A percentile compares a stretch with the other conserved stretches of the same genome.
These are phyloP conservation scores for Sphyrna mokarran DNA, from an alignment of 2,113 vertebrate species.

Conservation along the genomic window DNA sequence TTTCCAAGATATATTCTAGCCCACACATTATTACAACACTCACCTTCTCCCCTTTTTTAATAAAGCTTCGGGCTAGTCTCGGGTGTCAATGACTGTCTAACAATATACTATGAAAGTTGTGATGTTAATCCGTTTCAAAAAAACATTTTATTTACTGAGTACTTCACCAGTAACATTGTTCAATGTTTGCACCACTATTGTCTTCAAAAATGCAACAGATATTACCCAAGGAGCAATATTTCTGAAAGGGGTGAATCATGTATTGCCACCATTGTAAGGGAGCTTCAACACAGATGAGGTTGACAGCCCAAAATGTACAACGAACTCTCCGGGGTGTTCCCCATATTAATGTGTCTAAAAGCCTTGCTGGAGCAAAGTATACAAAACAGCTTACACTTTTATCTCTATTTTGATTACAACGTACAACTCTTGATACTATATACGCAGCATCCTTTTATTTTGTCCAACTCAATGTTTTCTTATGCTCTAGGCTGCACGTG, in stretches of 20 bases:
- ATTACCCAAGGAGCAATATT: not conserved
- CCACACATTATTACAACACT: slow-evolving; percentile 50
- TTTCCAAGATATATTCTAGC: slow-evolving; percentile 45
- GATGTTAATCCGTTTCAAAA: not conserved
- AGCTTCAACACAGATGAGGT: not conserved
- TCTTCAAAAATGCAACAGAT: not conserved
- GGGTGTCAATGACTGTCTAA: not conserved
- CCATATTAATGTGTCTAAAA: not conserved
- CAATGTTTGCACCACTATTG: not conserved
- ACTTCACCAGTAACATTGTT: not conserved
- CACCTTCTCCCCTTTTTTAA: slow-evolving; percentile 44
- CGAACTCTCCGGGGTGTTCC: too few relatives aligned
- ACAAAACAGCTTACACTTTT: not conserved
- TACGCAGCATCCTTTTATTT: too few relatives aligned
- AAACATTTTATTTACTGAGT: not conserved
- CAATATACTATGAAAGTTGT: not conserved
- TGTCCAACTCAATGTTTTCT: not conserved
- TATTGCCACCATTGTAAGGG: not conserved
- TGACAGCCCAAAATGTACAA: not conserved
- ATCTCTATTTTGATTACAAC: not conserved
- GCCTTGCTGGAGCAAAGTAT: not conserved
- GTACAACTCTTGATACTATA: not conserved
- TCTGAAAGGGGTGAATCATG: not conserved
- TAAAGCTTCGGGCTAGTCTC: slow-evolving; percentile 38
- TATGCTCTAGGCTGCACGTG: not conserved